Evolutionary conservation across 1,140 invertebrate genomes (phyloP), one percentile per base, ranked within the genome.

Genomic region (Condylostylus longicornis): DNA sequence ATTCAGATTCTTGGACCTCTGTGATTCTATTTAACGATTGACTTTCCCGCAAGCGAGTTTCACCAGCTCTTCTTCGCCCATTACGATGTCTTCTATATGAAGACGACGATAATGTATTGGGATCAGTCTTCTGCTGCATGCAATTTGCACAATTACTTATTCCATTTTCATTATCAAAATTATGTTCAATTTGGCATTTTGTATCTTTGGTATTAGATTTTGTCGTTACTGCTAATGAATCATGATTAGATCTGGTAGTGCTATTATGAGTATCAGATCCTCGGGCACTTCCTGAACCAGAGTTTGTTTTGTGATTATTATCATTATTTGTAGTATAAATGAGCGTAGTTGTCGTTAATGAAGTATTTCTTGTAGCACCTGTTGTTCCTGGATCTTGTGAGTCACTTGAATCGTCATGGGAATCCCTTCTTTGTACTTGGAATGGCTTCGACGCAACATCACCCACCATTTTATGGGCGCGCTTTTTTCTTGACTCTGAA

Each of bases 11-110:
- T 48, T 79, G 75, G 12, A 79, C 77, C 58, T 83, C 80, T 9
- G 80, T 82, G 27, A 86, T 85, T 18, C 81, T 68, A 54, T 86
- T 83, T 17, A 86, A 56, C 7, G 80, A 83, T 47, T 83, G 80
- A 48, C 78, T 82, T 61, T 84, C 81, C 6, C 81, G 63, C 14
- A 84, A 60, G 3, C 79, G 65, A 3, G 76, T 78, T 48, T 82
- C 76, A 1, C 71, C 68, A 9, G 64, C 61, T 42, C 73, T 61
- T 42, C 76, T 65, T 35, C 72, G 53, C 18, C 68, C 68, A 2
- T 39, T 40, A 12, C 17, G 27, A 10, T 35, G 31, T 40, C 35
- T 35, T 18, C 35, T 39, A 67, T 61, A 36, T 71, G 66, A 52
- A 69, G 67, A 32, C 66, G 54, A 6, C 67, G 56, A 25, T 59